These are phyloP conservation scores for Penelope pileata DNA, from an alignment of 2,113 vertebrate genomes.

Conservation along the genomic window DNA sequence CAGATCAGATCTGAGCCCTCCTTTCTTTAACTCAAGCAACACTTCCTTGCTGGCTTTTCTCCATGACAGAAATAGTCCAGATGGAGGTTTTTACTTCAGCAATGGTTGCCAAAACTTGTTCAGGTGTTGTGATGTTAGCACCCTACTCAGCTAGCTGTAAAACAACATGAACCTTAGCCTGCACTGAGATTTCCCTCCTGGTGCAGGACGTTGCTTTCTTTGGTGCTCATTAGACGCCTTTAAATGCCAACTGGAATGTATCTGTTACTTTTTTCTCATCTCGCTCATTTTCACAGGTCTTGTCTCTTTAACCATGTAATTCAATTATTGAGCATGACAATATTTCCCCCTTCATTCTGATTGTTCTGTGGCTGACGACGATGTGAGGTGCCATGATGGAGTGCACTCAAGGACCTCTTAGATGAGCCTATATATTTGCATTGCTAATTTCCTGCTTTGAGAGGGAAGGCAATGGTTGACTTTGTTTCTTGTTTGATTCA, in stretches of 20 bases:
- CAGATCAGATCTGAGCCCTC: neutral
- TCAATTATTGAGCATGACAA: conserved; percentile 50
- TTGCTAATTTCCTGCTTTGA: conserved; percentile 51
- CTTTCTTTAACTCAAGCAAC: neutral
- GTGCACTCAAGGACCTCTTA: conserved; percentile 55
- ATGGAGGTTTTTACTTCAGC: neutral
- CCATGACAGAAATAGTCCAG: neutral
- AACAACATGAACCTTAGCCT: neutral
- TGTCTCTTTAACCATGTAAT: conserved; percentile 50
- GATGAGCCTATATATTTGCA: conserved; percentile 51
- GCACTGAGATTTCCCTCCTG: neutral
- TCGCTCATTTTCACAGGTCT: neutral
- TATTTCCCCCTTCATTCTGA: conserved; percentile 41
- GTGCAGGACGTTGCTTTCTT: neutral
- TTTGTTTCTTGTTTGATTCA: conserved; percentile 55
- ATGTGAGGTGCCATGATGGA: conserved; percentile 41
- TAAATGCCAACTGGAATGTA: conserved; percentile 19
- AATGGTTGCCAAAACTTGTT: neutral
- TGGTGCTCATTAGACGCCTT: neutral
- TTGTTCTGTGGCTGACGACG: conserved; percentile 24
- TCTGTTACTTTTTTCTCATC: neutral
- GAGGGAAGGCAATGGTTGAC: conserved; percentile 20
- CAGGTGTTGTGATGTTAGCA: neutral
- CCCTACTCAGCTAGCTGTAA: neutral
- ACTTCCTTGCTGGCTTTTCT: neutral